Conservation (phyloP, 2,113 vertebrate species). For the Aspidoscelis tigris region DNA sequence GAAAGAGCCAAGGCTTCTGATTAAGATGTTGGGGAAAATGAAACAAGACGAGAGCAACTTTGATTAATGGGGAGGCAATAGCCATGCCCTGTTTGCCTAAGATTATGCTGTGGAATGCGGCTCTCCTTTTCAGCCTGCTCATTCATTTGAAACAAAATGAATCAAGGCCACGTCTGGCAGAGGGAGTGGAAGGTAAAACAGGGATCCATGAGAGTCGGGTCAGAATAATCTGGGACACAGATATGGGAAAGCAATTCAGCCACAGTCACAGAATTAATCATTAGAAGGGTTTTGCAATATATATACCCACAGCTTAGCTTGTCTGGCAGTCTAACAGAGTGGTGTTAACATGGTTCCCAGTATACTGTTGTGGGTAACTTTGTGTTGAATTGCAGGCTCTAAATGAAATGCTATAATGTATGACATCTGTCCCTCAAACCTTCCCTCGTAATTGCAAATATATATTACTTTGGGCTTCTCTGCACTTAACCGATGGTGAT, state of each 20-base stretch:
- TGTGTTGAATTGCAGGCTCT: no score
- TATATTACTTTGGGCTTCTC: not conserved
- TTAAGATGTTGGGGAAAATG: conserved; percentile 37
- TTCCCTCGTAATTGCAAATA: not conserved
- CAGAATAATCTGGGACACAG: conserved; percentile 20
- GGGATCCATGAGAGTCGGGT: conserved; percentile 48
- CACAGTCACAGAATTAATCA: not conserved
- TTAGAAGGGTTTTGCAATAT: not conserved
- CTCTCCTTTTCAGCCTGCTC: conserved; percentile 55
- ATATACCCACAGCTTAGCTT: not conserved
- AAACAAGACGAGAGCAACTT: conserved; percentile 44
- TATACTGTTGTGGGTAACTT: not conserved
- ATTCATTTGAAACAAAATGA: conserved; percentile 54
- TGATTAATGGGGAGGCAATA: conserved; percentile 57
- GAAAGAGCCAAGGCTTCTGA: conserved; percentile 13
- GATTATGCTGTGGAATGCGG: conserved; percentile 52
- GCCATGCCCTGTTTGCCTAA: conserved; percentile 47
- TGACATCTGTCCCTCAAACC: not conserved
- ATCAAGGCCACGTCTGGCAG: conserved; percentile 30
- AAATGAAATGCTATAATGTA: no score
- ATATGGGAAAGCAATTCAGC: not conserved
- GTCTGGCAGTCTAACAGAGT: not conserved
- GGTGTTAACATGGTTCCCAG: not conserved
- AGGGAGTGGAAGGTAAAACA: conserved; percentile 41
- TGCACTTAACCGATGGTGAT: not conserved